Evolutionary conservation across 2,797 vertebrate species (phyloP), one percentile per base, ranked within the genome.

Genomic region (Pelodytes ibericus): DNA sequence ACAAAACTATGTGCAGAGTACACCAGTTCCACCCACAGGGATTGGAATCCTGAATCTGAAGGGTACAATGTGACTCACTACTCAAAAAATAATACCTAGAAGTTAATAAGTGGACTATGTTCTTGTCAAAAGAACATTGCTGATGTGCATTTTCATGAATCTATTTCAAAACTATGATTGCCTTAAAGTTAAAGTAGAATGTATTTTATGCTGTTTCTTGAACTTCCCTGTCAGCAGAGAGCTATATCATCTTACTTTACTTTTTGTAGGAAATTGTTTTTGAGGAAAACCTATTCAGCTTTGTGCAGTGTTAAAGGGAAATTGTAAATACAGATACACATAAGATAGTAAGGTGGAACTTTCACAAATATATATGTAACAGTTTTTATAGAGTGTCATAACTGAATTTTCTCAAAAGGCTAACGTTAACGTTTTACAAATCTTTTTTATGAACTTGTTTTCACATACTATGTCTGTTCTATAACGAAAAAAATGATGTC

Each of bases 61-160:
- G 22, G n/a, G 71, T 81, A 16, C 0, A 13, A 58, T 61, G 39
- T 61, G 53, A 51, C 49, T 77, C 27, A 63, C 47, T 58, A 26
- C 27, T 71, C 31, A 71, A 30, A 77, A 65, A 77, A 59, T 65
- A 66, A 59, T 72, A 66, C 68, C 68, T 64, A 66, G 71, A 72
- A 66, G 75, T 72, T 72, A 77, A 77, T 77, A 71, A 66, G 39
- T 72, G 56, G 53, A 59, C 69, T 66, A 60, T 72, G 61, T 72
- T 66, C 75, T 72, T 78, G 53, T 78, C 62, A 78, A 78, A 60
- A 72, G 69, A 78, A 66, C 68, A 71, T 77, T 77, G 75, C 75
- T 71, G 68, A 77, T 77, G 68, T 71, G 69, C 69, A 78, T 78
- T 72, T 78, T 72, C 59, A 49, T 59, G 62, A 72, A 60, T 60